Conservation (phyloP, 2,888 invertebrate species). For the Nemotelus pantherinus region DNA sequence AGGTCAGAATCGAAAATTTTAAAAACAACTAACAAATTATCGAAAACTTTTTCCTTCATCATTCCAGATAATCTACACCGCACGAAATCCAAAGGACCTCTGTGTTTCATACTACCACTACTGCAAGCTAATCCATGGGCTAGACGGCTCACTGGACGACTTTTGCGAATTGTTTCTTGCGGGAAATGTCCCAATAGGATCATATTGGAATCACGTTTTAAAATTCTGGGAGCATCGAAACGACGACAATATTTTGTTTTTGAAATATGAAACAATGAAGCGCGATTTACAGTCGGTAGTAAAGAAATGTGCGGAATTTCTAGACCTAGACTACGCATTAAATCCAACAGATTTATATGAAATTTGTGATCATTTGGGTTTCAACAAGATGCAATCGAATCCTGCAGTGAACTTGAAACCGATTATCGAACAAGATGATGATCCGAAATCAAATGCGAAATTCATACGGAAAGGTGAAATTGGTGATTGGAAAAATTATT, state of each 20-base stretch:
- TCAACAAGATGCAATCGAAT: constrained; percentile 84
- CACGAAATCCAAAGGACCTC: constrained; percentile 90
- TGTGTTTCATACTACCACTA: constrained; percentile 90
- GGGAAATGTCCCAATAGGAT: constrained; percentile 73
- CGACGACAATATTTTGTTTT: constrained; percentile 78
- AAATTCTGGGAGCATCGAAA: constrained; percentile 77
- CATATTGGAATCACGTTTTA: constrained; percentile 73
- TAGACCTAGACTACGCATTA: constrained; percentile 70
- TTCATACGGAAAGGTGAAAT: constrained; percentile 82
- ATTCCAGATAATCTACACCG: constrained; percentile 81
- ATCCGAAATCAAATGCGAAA: constrained; percentile 65
- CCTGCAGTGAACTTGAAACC: constrained; percentile 79
- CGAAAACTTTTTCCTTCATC: background rate
- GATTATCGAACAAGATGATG: constrained; percentile 63
- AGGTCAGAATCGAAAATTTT: constrained; percentile 66
- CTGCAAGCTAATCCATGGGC: constrained; percentile 76
- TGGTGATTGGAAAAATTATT: constrained; percentile 80
- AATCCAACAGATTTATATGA: constrained; percentile 73
- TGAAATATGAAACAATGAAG: constrained; percentile 87
- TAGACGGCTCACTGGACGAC: constrained; percentile 74
- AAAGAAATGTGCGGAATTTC: constrained; percentile 70
- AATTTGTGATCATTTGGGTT: constrained; percentile 80
- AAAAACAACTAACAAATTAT: background rate
- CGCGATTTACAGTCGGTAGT: constrained; percentile 75
- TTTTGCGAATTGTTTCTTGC: constrained; percentile 79